Conservation (phyloP, 2,797 vertebrate species). For the Sebastes oblongus region DNA sequence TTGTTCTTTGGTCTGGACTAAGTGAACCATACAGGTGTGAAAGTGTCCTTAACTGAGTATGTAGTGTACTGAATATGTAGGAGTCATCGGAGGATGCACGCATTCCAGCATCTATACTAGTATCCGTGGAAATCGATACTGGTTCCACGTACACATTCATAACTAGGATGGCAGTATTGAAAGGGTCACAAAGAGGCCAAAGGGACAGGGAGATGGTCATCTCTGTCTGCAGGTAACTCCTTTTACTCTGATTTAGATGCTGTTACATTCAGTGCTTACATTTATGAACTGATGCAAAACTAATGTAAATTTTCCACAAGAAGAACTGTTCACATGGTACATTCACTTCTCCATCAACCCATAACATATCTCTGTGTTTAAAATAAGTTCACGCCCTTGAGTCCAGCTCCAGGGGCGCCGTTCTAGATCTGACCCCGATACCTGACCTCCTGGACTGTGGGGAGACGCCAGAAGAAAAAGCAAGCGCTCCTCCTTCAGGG, state of each 20-base stretch:
- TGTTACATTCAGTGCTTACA: not conserved
- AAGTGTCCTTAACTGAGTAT: not conserved
- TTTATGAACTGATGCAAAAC: not conserved
- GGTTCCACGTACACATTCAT: not conserved
- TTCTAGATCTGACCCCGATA: conserved; percentile 3
- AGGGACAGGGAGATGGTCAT: not conserved
- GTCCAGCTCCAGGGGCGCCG: conserved; percentile 5
- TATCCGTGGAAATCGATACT: conserved; percentile 25
- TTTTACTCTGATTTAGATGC: not conserved
- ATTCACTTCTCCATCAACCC: not conserved
- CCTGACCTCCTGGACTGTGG: conserved; percentile 28
- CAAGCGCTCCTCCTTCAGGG: conserved; percentile 32
- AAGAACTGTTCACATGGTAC: not conserved
- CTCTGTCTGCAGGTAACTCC: no score
- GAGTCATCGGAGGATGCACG: not conserved
- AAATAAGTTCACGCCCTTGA: conserved; percentile 13
- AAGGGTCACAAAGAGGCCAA: conserved; percentile 29
- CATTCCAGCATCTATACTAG: conserved; percentile 8
- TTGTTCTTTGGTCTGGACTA: not conserved
- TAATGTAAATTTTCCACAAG: not conserved
- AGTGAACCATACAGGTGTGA: not conserved
- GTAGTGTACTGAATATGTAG: not conserved
- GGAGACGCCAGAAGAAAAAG: conserved; percentile 13
- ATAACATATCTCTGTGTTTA: not conserved
- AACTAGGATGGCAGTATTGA: not conserved